Base-by-base conservation (phyloP, 1,140 invertebrate species). In the Panagrolaimus sp. region DNA sequence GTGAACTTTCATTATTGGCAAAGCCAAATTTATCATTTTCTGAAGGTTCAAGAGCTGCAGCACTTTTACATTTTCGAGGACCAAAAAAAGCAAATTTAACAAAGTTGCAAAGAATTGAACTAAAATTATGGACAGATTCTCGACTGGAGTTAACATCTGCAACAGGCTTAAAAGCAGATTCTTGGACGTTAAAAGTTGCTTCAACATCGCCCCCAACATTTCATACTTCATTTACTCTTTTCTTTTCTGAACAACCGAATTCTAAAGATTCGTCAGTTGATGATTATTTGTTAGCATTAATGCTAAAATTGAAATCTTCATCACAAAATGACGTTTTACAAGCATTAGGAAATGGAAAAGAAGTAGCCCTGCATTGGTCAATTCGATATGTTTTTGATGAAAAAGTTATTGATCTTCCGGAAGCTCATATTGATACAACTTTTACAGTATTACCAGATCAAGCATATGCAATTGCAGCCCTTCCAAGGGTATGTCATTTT, bases 91-190 rank as follows among this genome's bases (percentile, higher is more conserved):
- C 21, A 21, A 28, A 58, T 26, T 58, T 58, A 28, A 58, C 52
- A 28, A 21, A 28, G 21, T n/a, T 58, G 52, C 21, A 28, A 28
- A 21, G 17, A 21, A 58, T 58, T 14, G 52, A 67, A 17, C 28
- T 69, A 17, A 68, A 52, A 48, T 21, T 70, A n/a, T 70, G 43
- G 43, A 47, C 67, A 10, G 68, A 70, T 67, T 32, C 32, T 26
- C 32, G 63, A 43, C 58, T 70, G 26, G 68, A 70, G 24, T n/a
- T 70, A 15, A 26, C 43, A n/a, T 70, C 68, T 43, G 63, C 65
- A 28, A 38, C 68, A 43, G 17, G 43, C 15, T 67, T 70, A 43
- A 43, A 65, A 17, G 67, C 68, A 28, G 58, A 67, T 14, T 9
- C n/a, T 7, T 70, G 68, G 68, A 48, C 26, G 17, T 15, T 70